These are phyloP conservation scores for Lepidocyrtoides sp. DNA, from an alignment of 2,888 invertebrate species.

Conservation along the genomic window DNA sequence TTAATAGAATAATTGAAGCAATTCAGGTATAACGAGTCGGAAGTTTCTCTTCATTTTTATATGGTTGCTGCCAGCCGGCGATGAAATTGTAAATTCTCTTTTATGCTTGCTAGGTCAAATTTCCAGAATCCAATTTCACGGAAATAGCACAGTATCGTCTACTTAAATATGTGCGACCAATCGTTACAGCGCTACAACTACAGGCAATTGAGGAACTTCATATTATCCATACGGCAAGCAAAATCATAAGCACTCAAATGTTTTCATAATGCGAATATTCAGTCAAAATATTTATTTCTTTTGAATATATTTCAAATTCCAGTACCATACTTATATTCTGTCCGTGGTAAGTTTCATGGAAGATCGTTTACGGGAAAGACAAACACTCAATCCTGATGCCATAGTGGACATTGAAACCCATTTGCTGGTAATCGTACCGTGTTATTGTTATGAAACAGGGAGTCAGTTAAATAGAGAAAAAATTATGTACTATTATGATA, in stretches of 20 bases:
- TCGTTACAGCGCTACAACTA: background rate
- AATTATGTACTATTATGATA: too few species aligned
- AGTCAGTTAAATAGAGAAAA: too few species aligned
- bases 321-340: constrained; percentile 67
- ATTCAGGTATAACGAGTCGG: constrained; percentile 49
- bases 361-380: constrained; percentile 6
- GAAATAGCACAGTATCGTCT: constrained; percentile 40
- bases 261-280: background rate
- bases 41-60: too few species aligned
- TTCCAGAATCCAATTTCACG: constrained; percentile 18
- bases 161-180: constrained; percentile 4
- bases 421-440: too few species aligned
- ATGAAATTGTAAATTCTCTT: too few species aligned
- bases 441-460: too few species aligned
- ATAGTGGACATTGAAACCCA: constrained; percentile 66
- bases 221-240: too few species aligned
- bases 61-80: too few species aligned
- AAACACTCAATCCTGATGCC: constrained; percentile 41
- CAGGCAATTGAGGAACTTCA: constrained; percentile 1
- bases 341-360: constrained; percentile 53
- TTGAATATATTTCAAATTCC: background rate
- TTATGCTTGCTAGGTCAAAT: constrained; percentile 12
- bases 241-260: constrained; percentile 38
- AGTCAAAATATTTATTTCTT: background rate
- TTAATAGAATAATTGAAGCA: constrained; percentile 49